These are phyloP conservation scores for Drosophila bocki DNA, from an alignment of 1,140 invertebrate genomes.

Conservation along the genomic window DNA sequence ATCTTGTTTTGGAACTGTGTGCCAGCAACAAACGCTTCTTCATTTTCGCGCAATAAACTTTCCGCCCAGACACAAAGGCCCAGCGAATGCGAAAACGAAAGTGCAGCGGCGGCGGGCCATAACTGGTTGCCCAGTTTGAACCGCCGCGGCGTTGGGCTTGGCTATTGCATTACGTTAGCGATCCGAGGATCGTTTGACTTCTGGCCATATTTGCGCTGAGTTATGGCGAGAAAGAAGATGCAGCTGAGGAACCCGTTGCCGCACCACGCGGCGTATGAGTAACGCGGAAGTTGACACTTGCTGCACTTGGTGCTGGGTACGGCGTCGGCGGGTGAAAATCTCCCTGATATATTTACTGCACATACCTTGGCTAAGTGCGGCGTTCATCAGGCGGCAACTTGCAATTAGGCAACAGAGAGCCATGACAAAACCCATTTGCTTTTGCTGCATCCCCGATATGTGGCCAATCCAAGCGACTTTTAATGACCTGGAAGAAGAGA, in stretches of 20 bases:
- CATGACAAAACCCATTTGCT: slow-evolving; percentile 60
- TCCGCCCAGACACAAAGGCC: slow-evolving; percentile 58
- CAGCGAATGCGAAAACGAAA: slow-evolving; percentile 68
- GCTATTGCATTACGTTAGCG: slow-evolving; percentile 75
- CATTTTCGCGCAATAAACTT: slow-evolving; percentile 76
- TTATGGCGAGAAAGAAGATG: slow-evolving; percentile 76
- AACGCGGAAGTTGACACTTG: slow-evolving; percentile 83
- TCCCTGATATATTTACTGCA: slow-evolving; percentile 76
- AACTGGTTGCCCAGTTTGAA: slow-evolving; percentile 61
- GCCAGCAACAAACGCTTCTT: slow-evolving; percentile 75
- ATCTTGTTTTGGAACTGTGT: slow-evolving; percentile 76
- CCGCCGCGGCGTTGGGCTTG: slow-evolving; percentile 66
- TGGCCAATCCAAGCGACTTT: slow-evolving; percentile 64
- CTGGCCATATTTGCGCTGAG: slow-evolving; percentile 79
- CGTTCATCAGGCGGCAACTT: slow-evolving; percentile 41
- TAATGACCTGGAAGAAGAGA: slow-evolving; percentile 44
- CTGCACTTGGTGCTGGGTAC: slow-evolving; percentile 41
- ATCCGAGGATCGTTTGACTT: slow-evolving; percentile 77
- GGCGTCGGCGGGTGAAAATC: slow-evolving; percentile 71
- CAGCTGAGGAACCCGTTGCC: slow-evolving; percentile 65
- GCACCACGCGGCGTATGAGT: slow-evolving; percentile 66
- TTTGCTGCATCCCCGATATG: slow-evolving; percentile 30
- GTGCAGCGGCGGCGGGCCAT: slow-evolving; percentile 56
- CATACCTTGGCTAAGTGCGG: slow-evolving; percentile 61
- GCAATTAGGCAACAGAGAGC: slow-evolving; percentile 47